Evolutionary conservation across 1,140 invertebrate species (phyloP), one percentile per base, ranked within the genome.

Genomic region (Drepana arcuata): DNA sequence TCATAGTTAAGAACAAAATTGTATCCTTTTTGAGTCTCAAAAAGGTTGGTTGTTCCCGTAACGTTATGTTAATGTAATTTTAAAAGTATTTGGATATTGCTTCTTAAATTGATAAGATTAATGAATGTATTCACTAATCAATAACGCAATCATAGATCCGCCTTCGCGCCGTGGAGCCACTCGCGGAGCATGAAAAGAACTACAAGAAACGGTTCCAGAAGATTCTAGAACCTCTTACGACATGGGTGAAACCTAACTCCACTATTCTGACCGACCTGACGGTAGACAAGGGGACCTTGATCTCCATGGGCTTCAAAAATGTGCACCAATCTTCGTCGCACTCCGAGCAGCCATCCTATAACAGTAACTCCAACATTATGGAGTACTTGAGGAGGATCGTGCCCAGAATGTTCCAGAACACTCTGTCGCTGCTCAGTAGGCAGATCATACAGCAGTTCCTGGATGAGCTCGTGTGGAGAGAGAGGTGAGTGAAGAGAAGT

Each of bases 401-500:
- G 2, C 93, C 94, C 0, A 86, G 93, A 65, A 95, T 95, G 93
- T 96, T 95, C 73, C 91, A 95, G 84, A 95, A 94, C 68, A 94
- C 93, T 0, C 68, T 96, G 4, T 93, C 92, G 11, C 74, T 95
- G 34, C 79, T 96, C 0, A 94, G 91, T 2, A 84, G 92, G 30
- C 90, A 92, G 69, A 92, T 94, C 69, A 94, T 95, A 58, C 93
- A 95, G 65, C 92, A 95, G 62, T 95, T 95, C 68, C 77, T 96
- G 24, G 93, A 96, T 63, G 94, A 96, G 67, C 78, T 96, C 2
- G 91, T 92, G 7, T 94, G 92, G 92, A 80, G 86, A 40, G 86
- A 88, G 51, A 74, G 48, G 73, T 75, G 40, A 55, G 53, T 24
- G 9, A 28, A 14, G n/a, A n/a, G n/a, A n/a, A n/a, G n/a, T n/a